These are phyloP conservation scores for Eurypyga helias DNA, from an alignment of 2,113 vertebrate species.

Conservation along the genomic window DNA sequence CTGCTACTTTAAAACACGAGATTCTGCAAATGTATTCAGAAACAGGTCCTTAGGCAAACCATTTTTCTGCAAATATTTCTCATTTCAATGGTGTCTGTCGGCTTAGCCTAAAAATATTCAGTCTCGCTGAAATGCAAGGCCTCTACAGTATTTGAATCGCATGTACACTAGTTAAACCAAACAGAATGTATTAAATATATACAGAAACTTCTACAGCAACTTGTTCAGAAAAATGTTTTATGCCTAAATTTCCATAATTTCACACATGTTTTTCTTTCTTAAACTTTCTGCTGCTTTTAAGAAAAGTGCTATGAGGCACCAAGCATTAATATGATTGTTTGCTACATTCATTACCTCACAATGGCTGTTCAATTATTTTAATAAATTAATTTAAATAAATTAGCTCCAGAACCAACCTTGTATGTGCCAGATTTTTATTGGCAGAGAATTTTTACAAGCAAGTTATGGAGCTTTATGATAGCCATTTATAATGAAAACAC, in stretches of 20 bases:
- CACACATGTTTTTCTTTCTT: not conserved
- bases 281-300: not conserved
- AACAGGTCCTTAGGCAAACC: not conserved
- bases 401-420: not conserved
- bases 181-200: not conserved
- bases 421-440: conserved; percentile 22
- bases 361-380: conserved; percentile 17
- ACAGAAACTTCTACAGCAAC: not conserved
- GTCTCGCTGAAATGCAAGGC: not conserved
- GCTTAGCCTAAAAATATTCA: not conserved
- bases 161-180: not conserved
- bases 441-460: conserved; percentile 41
- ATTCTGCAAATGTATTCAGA: not conserved
- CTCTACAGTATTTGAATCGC: not conserved
- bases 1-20: not conserved
- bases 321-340: not conserved
- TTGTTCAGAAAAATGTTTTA: not conserved
- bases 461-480: conserved; percentile 38
- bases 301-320: not conserved
- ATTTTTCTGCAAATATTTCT: not conserved
- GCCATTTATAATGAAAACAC: conserved; percentile 50
- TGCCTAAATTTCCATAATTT: not conserved
- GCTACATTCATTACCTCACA: not conserved
- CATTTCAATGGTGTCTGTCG: not conserved
- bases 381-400: conserved; percentile 58